Base-by-base conservation (phyloP, 2,888 invertebrate species). In the Atrina japonica region DNA sequence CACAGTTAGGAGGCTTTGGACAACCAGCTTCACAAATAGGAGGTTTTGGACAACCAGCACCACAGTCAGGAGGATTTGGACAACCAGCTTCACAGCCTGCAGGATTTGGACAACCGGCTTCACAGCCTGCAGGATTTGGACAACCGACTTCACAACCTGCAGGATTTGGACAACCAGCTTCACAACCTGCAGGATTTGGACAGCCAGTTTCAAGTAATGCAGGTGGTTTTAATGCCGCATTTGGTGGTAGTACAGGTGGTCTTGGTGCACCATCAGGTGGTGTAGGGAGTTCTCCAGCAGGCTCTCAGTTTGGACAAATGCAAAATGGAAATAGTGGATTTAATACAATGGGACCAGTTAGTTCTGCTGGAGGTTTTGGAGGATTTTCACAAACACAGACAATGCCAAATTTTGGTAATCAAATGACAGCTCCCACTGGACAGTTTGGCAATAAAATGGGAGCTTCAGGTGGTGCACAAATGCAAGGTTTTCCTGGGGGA, bases 321-420 rank as follows among this genome's bases (percentile, higher is more conserved):
- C 70, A 69, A 47, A 66, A 78, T 70, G 84, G 83, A 73, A 85
- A 85, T 76, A 84, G 85, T n/a, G 82, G 77, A 21, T 83, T 81
- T 72, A 81, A 80, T 66, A 64, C 72, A 52, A 69, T 68, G 55
- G 61, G 71, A 23, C 40, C 75, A 35, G 58, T 66, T 21, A 75
- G 73, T 27, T 66, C 70, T 63, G 69, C 63, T 43, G 70, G 65
- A 35, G 74, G 66, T 25, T 74, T 74, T 69, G 73, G 67, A 35
- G 64, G 56, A 21, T 49, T 61, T 40, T 61, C 61, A 49, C 61
- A 61, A 35, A 43, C 55, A 30, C 70, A 70, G 25, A 47, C 69
- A 50, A 35, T 63, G 52, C 65, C 65, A 16, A 23, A 47, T 25
- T 61, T 56, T 64, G 65, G 70, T 50, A 49, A 40, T 65, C 41